These are phyloP conservation scores for Aquatica leii DNA, from an alignment of 2,888 invertebrate species.

Conservation along the genomic window DNA sequence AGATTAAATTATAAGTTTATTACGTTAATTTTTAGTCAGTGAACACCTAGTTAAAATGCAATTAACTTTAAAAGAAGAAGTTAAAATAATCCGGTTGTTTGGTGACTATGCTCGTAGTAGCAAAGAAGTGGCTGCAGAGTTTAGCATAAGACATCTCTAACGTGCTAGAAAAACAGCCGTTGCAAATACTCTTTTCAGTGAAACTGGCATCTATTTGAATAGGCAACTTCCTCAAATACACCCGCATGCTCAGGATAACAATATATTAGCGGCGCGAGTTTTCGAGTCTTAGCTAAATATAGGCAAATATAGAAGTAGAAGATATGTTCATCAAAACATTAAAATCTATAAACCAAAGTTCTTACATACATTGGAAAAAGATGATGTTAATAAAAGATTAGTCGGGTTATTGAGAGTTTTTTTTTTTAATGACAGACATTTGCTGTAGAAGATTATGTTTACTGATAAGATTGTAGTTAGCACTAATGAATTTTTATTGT, in stretches of 20 bases:
- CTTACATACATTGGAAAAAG: no score
- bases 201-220: background rate
- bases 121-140: background rate
- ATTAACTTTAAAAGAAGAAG: no score
- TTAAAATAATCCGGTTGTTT: background rate
- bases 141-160: background rate
- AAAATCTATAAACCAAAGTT: background rate
- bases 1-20: no score
- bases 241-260: background rate
- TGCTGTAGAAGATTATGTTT: background rate
- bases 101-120: background rate
- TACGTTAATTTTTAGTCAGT: no score
- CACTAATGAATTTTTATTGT: constrained; percentile 5
- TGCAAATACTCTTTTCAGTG: background rate
- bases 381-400: no score
- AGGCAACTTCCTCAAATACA: no score
- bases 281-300: no score
- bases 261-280: no score
- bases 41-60: no score
- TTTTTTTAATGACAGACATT: constrained; percentile 8
- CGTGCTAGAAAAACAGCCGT: background rate
- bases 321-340: constrained; percentile 3
- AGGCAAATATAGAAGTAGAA: no score
- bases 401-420: no score
- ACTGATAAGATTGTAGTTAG: background rate